Evolutionary conservation across 2,797 vertebrate genomes (phyloP).

Genomic region (Prionace glauca): DNA sequence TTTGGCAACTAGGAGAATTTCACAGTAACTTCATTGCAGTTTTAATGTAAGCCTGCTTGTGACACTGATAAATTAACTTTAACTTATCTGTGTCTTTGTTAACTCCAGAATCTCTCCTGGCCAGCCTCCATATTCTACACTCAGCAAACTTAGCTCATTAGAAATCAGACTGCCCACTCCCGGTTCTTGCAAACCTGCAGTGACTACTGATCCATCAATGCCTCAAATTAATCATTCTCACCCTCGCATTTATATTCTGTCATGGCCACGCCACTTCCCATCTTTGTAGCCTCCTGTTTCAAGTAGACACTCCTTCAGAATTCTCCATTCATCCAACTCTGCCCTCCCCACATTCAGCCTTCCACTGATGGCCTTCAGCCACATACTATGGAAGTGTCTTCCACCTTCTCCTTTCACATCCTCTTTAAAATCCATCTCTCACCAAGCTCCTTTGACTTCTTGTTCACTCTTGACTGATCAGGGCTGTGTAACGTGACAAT

Average conservation of each 20-base stretch:
- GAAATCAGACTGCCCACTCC: neutral
- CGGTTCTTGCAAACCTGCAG: neutral
- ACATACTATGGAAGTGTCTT: neutral
- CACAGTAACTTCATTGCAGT: too few relatives aligned
- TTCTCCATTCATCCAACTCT: neutral
- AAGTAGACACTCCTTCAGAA: neutral
- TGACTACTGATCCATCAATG: neutral
- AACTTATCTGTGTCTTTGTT: neutral
- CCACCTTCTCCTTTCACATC: neutral
- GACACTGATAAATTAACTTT: too few relatives aligned
- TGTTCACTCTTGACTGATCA: neutral
- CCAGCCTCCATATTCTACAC: neutral
- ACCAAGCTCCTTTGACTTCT: neutral
- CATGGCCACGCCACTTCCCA: neutral
- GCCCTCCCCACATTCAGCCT: neutral
- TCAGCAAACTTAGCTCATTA: neutral
- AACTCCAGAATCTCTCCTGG: neutral
- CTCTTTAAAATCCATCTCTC: neutral
- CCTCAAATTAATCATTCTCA: neutral
- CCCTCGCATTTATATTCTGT: neutral
- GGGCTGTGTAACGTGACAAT: neutral
- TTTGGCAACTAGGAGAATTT: too few relatives aligned
- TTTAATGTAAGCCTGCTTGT: too few relatives aligned
- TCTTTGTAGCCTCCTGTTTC: neutral
- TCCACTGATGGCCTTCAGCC: neutral